Evolutionary conservation across 37 sponge, comb jelly and placozoan genomes (phyloP).

Genomic region (Ianthella basta): DNA sequence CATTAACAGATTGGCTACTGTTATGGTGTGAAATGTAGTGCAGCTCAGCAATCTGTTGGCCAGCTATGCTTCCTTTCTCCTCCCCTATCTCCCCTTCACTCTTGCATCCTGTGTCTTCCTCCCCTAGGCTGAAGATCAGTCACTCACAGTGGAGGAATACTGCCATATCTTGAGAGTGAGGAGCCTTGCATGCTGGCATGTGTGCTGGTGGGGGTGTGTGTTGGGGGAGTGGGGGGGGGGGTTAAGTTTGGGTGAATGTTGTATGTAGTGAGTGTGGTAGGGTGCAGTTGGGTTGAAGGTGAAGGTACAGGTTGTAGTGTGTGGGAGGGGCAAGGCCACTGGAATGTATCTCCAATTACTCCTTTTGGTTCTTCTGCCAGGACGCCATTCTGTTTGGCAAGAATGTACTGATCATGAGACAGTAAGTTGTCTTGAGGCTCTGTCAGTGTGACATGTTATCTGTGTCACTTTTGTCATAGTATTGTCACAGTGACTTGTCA

Average conservation of each 20-base stretch:
- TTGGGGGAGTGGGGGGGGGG: background rate
- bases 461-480: background rate
- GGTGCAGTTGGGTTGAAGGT: too few species aligned
- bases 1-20: background rate
- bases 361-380: slow-evolving; percentile 19
- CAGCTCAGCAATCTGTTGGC: background rate
- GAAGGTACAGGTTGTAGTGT: too few species aligned
- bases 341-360: too few species aligned
- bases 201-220: background rate
- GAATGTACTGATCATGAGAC: slow-evolving; percentile 93
- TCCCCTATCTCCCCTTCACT: background rate
- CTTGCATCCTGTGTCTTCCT: background rate
- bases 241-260: too few species aligned
- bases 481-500: too few species aligned
- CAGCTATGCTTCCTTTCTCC: too few species aligned
- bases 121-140: slow-evolving; percentile 62
- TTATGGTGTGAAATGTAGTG: background rate
- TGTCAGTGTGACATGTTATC: background rate
- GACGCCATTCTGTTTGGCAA: slow-evolving; percentile 90
- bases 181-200: slow-evolving; percentile 59
- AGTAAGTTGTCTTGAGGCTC: slow-evolving; percentile 68
- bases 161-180: slow-evolving; percentile 29
- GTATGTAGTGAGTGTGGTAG: too few species aligned
- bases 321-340: too few species aligned
- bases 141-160: slow-evolving; percentile 58